Base-by-base conservation (phyloP, 2,888 invertebrate species). In the Aromia moschata region DNA sequence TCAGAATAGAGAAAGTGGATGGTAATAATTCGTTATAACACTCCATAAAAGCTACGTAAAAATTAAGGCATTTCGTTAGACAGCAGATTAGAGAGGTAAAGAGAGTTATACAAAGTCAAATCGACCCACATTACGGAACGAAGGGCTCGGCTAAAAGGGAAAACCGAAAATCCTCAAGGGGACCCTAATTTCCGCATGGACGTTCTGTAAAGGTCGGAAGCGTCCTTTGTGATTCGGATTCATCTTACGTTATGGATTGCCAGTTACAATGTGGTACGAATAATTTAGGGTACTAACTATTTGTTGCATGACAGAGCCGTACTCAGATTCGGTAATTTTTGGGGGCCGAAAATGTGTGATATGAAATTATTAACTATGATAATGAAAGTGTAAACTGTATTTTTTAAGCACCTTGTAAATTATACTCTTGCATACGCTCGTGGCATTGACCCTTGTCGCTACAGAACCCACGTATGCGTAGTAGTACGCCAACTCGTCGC, bases 101-200 rank as follows among this genome's bases (percentile, higher is more conserved):
- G 38, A 14, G 49, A 49, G 25, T 49, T 49, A 49, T 10, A 38
- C 14, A 15, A 49, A 37, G 49, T 25, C 49, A 49, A 49, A 49
- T 49, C 49, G 38, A 49, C 49, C 49, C 49, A 38, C 49, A 38
- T 49, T 33, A 20, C 20, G 18, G 18, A 49, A 36, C 25, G 37
- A 37, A 49, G 37, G 49, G 49, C n/a, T 17, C 12, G n/a, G 38
- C 20, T 14, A 37, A 49, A 49, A 49, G 38, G 49, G 49, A 49
- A 25, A 38, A 25, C 49, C 49, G 49, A 49, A 47, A 38, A 49
- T 38, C 37, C 49, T 38, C 49, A 10, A 25, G 49, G 37, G 38
- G 18, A 36, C 37, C 20, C 33, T 47, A 47, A 47, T 47, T 47
- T 47, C 38, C 25, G 25, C 49, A 38, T 10, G 38, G 49, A 18